A percentile compares a stretch with the other conserved stretches of the same genome.
Conservation (phyloP, 2,113 vertebrate species). For the Paracanthobrama guichenoti region DNA sequence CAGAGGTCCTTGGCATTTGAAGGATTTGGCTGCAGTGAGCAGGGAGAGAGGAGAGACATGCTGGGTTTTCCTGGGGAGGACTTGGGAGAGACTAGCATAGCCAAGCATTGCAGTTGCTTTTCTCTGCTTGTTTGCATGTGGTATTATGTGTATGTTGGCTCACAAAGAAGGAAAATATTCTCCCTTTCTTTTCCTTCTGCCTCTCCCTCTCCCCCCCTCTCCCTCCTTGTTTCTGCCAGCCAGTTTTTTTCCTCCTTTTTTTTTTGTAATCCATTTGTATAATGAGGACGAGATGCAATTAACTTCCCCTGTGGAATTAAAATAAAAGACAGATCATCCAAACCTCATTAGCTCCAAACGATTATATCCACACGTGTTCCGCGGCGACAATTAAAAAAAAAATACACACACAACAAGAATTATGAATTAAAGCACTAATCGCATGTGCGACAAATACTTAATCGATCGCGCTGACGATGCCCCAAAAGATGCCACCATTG, state of each 20-base stretch:
- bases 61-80: conserved; percentile 72
- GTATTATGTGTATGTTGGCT: conserved; percentile 79
- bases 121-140: conserved; percentile 81
- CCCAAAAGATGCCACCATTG: conserved; percentile 86
- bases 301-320: conserved; percentile 81
- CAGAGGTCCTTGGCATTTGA: conserved; percentile 70
- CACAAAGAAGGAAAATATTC: conserved; percentile 78
- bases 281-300: conserved; percentile 91
- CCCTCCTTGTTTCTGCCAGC: conserved; percentile 72
- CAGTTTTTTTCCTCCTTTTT: conserved; percentile 65
- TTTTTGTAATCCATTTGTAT: conserved; percentile 98
- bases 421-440: conserved; percentile 70
- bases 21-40: conserved; percentile 68
- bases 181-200: conserved; percentile 70
- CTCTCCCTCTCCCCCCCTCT: conserved; percentile 70
- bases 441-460: conserved; percentile 64
- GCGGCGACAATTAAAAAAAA: conserved; percentile 76
- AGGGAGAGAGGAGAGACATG: conserved; percentile 67
- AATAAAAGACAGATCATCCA: conserved; percentile 89
- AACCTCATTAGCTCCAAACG: conserved; percentile 93
- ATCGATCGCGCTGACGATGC: conserved; percentile 69
- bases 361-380: conserved; percentile 82
- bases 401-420: conserved; percentile 68
- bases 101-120: conserved; percentile 70
- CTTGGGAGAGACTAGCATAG: conserved; percentile 72